These are phyloP conservation scores for Condylostylus longicornis DNA, from an alignment of 1,140 invertebrate genomes.

Conservation along the genomic window DNA sequence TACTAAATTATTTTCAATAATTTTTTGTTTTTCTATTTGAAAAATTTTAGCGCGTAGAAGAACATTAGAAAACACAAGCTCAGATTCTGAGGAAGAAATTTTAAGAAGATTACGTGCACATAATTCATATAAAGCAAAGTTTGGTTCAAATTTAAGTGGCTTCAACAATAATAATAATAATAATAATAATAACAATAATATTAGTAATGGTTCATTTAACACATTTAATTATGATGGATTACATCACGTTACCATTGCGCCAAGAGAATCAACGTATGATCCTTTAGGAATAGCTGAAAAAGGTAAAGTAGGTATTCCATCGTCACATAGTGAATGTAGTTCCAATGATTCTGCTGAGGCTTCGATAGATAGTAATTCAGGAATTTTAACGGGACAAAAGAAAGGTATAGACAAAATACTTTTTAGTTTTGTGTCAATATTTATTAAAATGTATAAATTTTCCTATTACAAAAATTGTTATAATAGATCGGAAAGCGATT, in stretches of 20 bases:
- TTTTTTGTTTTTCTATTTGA: constrained; percentile 1
- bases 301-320: constrained; percentile 30
- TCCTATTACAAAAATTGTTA: no score
- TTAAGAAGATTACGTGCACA: constrained; percentile 41
- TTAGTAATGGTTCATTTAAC: neutral
- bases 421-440: no score
- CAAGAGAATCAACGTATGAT: constrained; percentile 16
- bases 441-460: no score
- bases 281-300: constrained; percentile 28
- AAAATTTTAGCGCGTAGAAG: constrained; percentile 22
- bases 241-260: constrained; percentile 23
- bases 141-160: constrained; percentile 18
- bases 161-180: constrained; percentile 21
- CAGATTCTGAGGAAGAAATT: constrained; percentile 63
- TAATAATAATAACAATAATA: constrained; percentile 15
- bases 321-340: constrained; percentile 31
- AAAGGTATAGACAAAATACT: constrained; percentile 18
- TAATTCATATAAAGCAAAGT: constrained; percentile 18
- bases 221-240: constrained; percentile 23
- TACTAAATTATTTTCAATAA: constrained; percentile 6
- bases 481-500: no score
- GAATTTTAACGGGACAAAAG: constrained; percentile 27
- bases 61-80: constrained; percentile 43
- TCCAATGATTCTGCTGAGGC: constrained; percentile 31
- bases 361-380: constrained; percentile 27